Evolutionary conservation across 2,113 vertebrate genomes (phyloP).

Genomic region (Coregonus clupeaformis): DNA sequence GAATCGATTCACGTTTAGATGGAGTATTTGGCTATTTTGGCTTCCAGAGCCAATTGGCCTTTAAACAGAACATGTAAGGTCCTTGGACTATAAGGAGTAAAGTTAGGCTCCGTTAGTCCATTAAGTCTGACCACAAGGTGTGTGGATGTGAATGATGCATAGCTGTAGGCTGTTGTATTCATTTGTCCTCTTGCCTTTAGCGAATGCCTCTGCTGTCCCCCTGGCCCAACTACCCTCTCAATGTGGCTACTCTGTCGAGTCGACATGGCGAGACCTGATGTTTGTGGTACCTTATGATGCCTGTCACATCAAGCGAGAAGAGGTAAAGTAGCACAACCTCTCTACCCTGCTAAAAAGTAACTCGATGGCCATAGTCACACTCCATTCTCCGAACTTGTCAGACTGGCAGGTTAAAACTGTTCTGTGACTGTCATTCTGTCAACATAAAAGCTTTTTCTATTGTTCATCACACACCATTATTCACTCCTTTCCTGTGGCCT

Average conservation of each 20-base stretch:
- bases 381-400: neutral
- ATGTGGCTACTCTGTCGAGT: conserved; percentile 60
- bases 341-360: neutral
- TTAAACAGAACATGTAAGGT: too few species aligned
- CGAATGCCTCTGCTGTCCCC: conserved; percentile 32
- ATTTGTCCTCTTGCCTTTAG: too few species aligned
- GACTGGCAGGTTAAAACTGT: too few species aligned
- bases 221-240: conserved; percentile 49
- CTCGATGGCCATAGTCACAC: neutral
- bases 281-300: conserved; percentile 48
- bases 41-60: too few species aligned
- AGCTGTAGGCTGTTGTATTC: too few species aligned
- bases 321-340: conserved; percentile 33
- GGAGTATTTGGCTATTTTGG: too few species aligned
- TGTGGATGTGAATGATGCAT: too few species aligned
- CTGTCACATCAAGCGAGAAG: conserved; percentile 48
- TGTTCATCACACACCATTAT: neutral
- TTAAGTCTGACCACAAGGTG: too few species aligned
- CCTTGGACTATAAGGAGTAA: too few species aligned
- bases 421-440: neutral
- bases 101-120: too few species aligned
- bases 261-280: conserved; percentile 44
- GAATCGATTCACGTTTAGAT: too few species aligned
- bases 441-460: neutral
- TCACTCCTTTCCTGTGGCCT: too few species aligned